Evolutionary conservation across 2,113 vertebrate species (phyloP), one percentile per base, ranked within the genome.

Genomic region (Prietella phreatophila): DNA sequence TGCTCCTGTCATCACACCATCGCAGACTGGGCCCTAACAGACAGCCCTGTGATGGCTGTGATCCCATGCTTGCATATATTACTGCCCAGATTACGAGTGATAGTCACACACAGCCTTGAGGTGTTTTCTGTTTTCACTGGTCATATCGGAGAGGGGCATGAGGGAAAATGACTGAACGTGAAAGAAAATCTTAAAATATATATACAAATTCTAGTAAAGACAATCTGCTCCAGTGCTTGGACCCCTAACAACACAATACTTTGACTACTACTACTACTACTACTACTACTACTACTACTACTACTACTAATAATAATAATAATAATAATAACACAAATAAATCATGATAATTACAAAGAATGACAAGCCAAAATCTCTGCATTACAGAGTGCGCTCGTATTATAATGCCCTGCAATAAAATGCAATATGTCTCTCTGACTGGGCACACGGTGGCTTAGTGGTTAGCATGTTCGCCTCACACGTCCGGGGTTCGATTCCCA

Each of bases 21-120:
- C 93, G 90, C 92, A 91, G 93, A 90, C 90, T 91, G 92, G 91
- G 93, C 63, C 53, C 89, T 93, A 94, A 94, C 92, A 94, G 94
- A 95, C 95, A 94, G 93, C 92, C 90, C 53, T 81, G 91, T 90
- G 93, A 94, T 93, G 91, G 87, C 91, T 83, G 90, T 93, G 92
- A 94, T 94, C 93, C 91, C 89, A 90, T 76, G 88, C 92, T 93
- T 88, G 94, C 87, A 90, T 88, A 88, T 58, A 88, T 90, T 86
- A 88, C 55, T 69, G 55, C 61, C 20, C 71, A 84, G 89, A 76
- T 83, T 86, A 79, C 10, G 58, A 19, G 86, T 60, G 36, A 76
- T 84, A 69, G 55, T 81, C 84, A 63, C 75, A 30, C 36, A 13
- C n/a, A 78, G 39, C n/a, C 30, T 67, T 82, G 50, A 14, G 39